These are phyloP conservation scores for Cephus pulcher DNA, from an alignment of 2,888 invertebrate species.

Conservation along the genomic window DNA sequence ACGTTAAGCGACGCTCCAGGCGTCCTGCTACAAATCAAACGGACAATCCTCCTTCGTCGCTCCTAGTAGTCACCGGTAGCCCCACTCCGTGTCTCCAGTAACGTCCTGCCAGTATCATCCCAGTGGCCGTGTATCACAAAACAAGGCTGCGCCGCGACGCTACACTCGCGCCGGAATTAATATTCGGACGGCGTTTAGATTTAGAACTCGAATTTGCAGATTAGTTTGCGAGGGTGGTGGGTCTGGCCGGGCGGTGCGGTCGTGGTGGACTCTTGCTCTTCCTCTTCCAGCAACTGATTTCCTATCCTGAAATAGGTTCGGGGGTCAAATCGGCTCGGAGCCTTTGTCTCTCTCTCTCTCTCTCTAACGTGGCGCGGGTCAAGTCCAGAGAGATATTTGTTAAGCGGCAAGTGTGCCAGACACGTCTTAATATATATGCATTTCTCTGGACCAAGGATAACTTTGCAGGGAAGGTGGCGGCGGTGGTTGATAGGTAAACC, in stretches of 20 bases:
- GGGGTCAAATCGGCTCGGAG: slow-evolving; percentile 8
- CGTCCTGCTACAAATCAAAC: background rate
- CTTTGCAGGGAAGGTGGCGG: background rate
- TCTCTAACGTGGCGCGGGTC: slow-evolving; percentile 1
- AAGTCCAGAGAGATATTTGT: slow-evolving; percentile 45
- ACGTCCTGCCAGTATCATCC: background rate
- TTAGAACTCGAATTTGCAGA: slow-evolving; percentile 66
- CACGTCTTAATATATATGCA: slow-evolving; percentile 60
- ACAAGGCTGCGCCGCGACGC: slow-evolving; percentile 12
- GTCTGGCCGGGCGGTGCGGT: slow-evolving; percentile 39
- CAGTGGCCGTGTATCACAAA: slow-evolving; percentile 18
- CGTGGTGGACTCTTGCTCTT: slow-evolving; percentile 20
- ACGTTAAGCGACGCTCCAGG: background rate
- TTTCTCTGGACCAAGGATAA: slow-evolving; percentile 19
- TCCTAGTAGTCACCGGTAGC: background rate
- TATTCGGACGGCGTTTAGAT: slow-evolving; percentile 63
- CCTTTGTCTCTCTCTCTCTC: background rate
- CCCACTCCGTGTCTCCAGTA: background rate
- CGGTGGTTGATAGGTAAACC: background rate
- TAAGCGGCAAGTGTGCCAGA: slow-evolving; percentile 60
- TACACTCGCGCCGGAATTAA: slow-evolving; percentile 49
- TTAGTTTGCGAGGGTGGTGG: slow-evolving; percentile 52
- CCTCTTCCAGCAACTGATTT: background rate
- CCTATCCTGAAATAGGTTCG: background rate
- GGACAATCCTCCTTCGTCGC: background rate